Percentiles rank a stretch among this genome's conserved stretches.
These are phyloP conservation scores for Popillia japonica DNA, from an alignment of 1,140 invertebrate genomes.

Conservation along the genomic window DNA sequence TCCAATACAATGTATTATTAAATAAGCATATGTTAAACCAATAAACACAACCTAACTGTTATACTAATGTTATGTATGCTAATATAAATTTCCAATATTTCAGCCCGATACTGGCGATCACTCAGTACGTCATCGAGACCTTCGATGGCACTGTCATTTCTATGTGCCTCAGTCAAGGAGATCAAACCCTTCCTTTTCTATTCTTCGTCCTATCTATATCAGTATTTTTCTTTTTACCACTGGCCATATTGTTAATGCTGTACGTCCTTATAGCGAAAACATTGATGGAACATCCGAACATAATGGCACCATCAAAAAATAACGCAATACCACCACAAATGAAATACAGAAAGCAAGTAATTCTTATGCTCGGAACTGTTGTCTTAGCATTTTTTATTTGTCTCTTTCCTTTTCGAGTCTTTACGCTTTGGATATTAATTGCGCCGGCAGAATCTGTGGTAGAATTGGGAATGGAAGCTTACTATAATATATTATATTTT, in stretches of 20 bases:
- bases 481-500: slow-evolving; percentile 87
- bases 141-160: slow-evolving; percentile 77
- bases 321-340: slow-evolving; percentile 59
- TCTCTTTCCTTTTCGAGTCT: slow-evolving; percentile 83
- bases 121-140: slow-evolving; percentile 72
- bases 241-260: slow-evolving; percentile 79
- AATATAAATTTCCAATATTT: slow-evolving; percentile 52
- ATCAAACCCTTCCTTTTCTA: slow-evolving; percentile 74
- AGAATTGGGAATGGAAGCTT: slow-evolving; percentile 76
- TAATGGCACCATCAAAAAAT: slow-evolving; percentile 70
- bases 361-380: slow-evolving; percentile 89
- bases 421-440: slow-evolving; percentile 86
- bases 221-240: slow-evolving; percentile 84
- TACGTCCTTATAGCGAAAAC: slow-evolving; percentile 86
- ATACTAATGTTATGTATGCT: not conserved
- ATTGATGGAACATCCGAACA: slow-evolving; percentile 78
- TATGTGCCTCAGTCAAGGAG: slow-evolving; percentile 77
- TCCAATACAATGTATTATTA: too few species aligned
- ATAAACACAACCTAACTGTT: not conserved
- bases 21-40: not conserved
- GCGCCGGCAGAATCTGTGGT: slow-evolving; percentile 70
- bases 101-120: slow-evolving; percentile 83
- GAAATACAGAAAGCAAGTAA: slow-evolving; percentile 79
- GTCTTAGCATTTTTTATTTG: slow-evolving; percentile 92
- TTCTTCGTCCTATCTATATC: slow-evolving; percentile 83